Percentiles rank a stretch among this genome's conserved stretches.
phyloP scores from a whole-genome alignment of 2,113 vertebrate genomes.

The Calidris pugnax region DNA sequence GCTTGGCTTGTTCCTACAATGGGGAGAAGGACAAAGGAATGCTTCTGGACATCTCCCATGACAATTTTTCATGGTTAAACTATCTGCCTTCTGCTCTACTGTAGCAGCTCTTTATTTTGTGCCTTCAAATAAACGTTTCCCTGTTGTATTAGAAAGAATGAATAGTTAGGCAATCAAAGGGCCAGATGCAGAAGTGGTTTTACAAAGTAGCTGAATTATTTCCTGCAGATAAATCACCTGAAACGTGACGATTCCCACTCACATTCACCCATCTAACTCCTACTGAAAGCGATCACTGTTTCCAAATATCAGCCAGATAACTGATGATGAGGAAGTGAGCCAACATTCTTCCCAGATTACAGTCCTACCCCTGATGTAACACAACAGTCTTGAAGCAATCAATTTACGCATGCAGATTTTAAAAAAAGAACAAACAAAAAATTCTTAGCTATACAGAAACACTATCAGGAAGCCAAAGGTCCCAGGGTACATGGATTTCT shows the following conservation, averaged over 20 bases:
- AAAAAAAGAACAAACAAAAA: background rate
- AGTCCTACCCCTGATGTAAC: background rate
- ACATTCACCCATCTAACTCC: background rate
- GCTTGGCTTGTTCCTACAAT: background rate
- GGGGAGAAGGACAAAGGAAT: background rate
- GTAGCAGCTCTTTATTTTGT: conserved; percentile 29
- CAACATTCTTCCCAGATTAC: background rate
- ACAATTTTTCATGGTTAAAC: conserved; percentile 16
- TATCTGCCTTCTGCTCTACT: conserved; percentile 17
- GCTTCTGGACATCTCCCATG: background rate
- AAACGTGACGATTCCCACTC: background rate
- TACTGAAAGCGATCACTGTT: background rate
- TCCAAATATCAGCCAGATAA: conserved; percentile 11
- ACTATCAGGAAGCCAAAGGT: background rate
- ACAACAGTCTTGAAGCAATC: background rate
- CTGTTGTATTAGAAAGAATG: background rate
- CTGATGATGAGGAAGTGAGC: background rate
- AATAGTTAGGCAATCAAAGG: conserved; percentile 27
- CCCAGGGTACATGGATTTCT: background rate
- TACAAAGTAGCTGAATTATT: background rate
- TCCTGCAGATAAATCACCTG: conserved; percentile 31
- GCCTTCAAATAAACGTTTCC: conserved; percentile 31
- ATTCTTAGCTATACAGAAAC: background rate
- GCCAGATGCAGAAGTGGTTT: conserved; percentile 19
- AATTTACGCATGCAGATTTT: background rate